Percentiles rank a stretch among this genome's conserved stretches.
These are phyloP conservation scores for Poecile atricapillus DNA, from an alignment of 2,113 vertebrate species.

Conservation along the genomic window DNA sequence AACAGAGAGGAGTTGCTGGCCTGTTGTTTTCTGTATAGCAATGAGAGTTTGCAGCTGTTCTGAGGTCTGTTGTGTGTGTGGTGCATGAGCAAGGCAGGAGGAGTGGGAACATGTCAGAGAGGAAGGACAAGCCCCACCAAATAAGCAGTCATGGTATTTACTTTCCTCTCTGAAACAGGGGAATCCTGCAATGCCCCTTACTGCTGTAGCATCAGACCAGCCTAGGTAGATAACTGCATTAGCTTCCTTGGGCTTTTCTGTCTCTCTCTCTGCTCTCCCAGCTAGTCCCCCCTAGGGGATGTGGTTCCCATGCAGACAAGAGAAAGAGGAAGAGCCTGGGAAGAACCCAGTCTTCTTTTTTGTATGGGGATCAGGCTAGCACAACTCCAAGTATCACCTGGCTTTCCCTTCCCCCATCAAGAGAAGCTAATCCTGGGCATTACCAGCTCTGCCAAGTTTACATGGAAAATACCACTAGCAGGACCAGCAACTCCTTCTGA, in stretches of 20 bases:
- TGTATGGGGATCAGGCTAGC: background rate
- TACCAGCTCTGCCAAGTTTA: background rate
- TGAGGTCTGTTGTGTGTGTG: rapidly evolving
- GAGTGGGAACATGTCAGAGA: background rate
- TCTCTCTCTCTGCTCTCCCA: background rate
- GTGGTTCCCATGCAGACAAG: background rate
- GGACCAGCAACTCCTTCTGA: conserved; percentile 4
- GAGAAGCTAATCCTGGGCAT: conserved; percentile 2
- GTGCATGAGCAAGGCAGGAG: background rate
- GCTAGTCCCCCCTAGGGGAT: background rate
- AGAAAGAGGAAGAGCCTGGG: background rate
- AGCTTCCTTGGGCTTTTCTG: background rate
- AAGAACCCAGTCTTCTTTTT: background rate
- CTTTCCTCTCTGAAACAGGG: background rate
- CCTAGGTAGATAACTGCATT: background rate
- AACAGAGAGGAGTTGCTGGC: background rate
- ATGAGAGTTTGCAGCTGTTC: conserved; percentile 31
- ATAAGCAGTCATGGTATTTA: rapidly evolving
- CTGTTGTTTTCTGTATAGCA: background rate
- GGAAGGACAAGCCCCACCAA: background rate
- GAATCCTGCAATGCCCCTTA: background rate
- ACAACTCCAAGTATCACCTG: background rate
- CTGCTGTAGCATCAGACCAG: background rate
- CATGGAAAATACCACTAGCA: conserved; percentile 41
- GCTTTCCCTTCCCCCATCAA: background rate